Evolutionary conservation across 2,113 vertebrate species (phyloP).

Genomic region (Colossoma macropomum): DNA sequence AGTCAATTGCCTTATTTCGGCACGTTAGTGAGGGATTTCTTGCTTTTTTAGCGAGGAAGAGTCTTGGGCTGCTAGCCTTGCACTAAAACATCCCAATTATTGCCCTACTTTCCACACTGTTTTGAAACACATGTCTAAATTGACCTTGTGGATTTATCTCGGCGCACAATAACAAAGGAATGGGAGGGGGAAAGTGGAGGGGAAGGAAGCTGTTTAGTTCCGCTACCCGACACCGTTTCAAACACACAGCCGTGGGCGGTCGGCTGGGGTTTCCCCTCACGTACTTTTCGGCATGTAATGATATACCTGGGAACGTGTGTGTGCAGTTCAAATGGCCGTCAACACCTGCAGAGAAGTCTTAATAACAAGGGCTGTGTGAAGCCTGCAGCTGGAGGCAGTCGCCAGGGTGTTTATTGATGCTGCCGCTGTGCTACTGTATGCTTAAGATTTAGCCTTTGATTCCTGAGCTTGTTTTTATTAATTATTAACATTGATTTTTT

Average conservation of each 20-base stretch:
- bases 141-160: constrained; percentile 16
- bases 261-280: constrained; percentile 42
- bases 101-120: neutral
- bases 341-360: constrained; percentile 28
- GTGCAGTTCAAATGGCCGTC: constrained; percentile 1
- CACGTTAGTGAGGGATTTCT: constrained; percentile 53
- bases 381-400: neutral
- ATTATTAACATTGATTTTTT: neutral
- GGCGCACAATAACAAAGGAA: neutral
- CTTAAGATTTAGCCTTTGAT: constrained; percentile 4
- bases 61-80: constrained; percentile 3
- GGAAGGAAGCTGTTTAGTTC: constrained; percentile 28
- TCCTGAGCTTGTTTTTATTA: neutral
- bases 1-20: constrained; percentile 53
- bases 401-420: neutral
- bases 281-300: constrained; percentile 61
- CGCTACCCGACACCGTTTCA: constrained; percentile 59
- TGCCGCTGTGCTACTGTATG: neutral
- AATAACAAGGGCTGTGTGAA: constrained; percentile 3
- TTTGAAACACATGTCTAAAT: constrained; percentile 2
- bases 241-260: constrained; percentile 43
- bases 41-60: constrained; percentile 18
- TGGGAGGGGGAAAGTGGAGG: neutral
- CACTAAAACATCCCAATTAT: constrained; percentile 16
- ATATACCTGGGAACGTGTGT: constrained; percentile 37